Conservation (phyloP, 1,140 invertebrate species). For the Sarcophaga bullata region DNA sequence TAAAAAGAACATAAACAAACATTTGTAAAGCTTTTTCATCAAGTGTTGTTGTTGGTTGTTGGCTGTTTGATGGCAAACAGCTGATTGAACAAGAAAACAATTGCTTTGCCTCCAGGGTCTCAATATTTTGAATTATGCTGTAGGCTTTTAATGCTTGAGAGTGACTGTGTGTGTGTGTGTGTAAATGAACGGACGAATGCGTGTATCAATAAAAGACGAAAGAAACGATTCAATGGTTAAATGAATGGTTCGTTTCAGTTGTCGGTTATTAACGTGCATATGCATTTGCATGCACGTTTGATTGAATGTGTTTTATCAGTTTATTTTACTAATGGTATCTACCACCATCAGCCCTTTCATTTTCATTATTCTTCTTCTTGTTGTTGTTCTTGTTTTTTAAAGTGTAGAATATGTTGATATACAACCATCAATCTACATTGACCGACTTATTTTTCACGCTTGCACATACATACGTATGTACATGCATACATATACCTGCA, state of each 20-base stretch:
- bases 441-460: background rate
- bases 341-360: background rate
- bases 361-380: background rate
- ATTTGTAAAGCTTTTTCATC: too few species aligned
- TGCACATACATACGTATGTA: too few species aligned
- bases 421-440: slow-evolving; percentile 8
- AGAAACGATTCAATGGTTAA: too few species aligned
- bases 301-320: slow-evolving; percentile 1
- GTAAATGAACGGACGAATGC: background rate
- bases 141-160: background rate
- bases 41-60: too few species aligned
- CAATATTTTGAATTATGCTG: background rate
- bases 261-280: background rate
- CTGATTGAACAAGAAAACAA: background rate
- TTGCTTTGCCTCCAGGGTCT: background rate
- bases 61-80: background rate
- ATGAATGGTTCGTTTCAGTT: background rate
- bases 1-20: too few species aligned
- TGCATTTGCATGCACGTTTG: background rate
- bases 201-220: background rate
- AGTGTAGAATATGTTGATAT: slow-evolving; percentile 10
- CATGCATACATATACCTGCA: background rate
- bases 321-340: slow-evolving; percentile 14
- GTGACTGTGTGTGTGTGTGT: background rate
- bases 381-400: slow-evolving; percentile 1